These are phyloP conservation scores for Eriocheir sinensis DNA, from an alignment of 1,140 invertebrate species.

Conservation along the genomic window DNA sequence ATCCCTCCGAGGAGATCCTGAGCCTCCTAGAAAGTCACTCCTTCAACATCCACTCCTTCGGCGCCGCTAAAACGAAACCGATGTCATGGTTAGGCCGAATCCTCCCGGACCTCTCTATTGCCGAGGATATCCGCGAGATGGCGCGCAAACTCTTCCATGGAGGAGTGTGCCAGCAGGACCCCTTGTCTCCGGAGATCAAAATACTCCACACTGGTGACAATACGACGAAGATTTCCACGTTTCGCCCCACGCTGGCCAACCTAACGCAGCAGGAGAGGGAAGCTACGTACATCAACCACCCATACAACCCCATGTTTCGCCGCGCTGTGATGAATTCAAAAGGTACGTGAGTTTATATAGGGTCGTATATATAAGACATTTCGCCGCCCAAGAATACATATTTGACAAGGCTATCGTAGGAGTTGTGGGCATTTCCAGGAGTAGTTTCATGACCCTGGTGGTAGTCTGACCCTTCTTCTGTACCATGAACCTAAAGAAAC, in stretches of 20 bases:
- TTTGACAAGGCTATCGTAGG: no score
- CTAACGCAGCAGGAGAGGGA: neutral
- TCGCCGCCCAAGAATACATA: no score
- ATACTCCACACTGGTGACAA: slow-evolving; percentile 32
- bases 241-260: neutral
- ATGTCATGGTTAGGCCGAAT: neutral
- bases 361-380: no score
- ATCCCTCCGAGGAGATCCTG: neutral
- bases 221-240: neutral
- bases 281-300: slow-evolving; percentile 35
- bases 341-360: no score
- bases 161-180: neutral
- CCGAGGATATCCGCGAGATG: neutral
- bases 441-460: no score
- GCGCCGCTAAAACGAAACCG: neutral
- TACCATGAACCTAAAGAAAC: no score
- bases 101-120: neutral
- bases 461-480: no score
- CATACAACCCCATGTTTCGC: slow-evolving; percentile 50
- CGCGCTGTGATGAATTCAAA: slow-evolving; percentile 39
- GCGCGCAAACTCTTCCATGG: neutral
- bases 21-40: slow-evolving; percentile 44
- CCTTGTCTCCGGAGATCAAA: neutral
- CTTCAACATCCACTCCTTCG: slow-evolving; percentile 32
- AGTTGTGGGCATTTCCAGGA: no score